A percentile compares a stretch with the other conserved stretches of the same genome.
Evolutionary conservation across 1,140 invertebrate genomes (phyloP).

Genomic region (Uloborus diversus): DNA sequence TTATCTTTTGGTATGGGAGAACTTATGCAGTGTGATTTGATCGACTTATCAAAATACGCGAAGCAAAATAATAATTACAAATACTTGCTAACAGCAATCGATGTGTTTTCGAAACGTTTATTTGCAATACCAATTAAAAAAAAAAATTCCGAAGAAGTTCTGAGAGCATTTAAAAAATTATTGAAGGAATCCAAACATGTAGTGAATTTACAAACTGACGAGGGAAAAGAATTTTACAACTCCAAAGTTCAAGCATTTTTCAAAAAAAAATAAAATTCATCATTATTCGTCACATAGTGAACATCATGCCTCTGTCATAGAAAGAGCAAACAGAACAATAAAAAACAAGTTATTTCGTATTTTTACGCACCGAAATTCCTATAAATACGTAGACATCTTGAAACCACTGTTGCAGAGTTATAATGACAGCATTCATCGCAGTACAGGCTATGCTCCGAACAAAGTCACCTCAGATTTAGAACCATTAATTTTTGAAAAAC

Average conservation of each 20-base stretch:
- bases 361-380: conserved; percentile 64
- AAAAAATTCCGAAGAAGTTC: conserved; percentile 57
- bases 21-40: conserved; percentile 59
- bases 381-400: conserved; percentile 66
- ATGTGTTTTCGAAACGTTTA: conserved; percentile 58
- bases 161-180: conserved; percentile 53
- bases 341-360: conserved; percentile 66
- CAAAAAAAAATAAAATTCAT: too few relatives aligned
- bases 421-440: conserved; percentile 65
- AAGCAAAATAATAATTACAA: conserved; percentile 56
- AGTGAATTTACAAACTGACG: conserved; percentile 49
- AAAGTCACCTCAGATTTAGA: conserved; percentile 63
- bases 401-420: conserved; percentile 62
- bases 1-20: conserved; percentile 55
- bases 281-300: conserved; percentile 65
- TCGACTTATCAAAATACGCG: conserved; percentile 48
- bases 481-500: conserved; percentile 24
- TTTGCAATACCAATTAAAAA: conserved; percentile 57
- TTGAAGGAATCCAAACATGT: conserved; percentile 22
- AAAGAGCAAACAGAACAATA: conserved; percentile 67
- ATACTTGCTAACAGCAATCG: conserved; percentile 59
- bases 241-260: conserved; percentile 61
- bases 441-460: conserved; percentile 64
- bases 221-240: conserved; percentile 52
- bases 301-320: conserved; percentile 66